These are phyloP conservation scores for Nyctibius grandis DNA, from an alignment of 2,797 vertebrate genomes.

Conservation along the genomic window DNA sequence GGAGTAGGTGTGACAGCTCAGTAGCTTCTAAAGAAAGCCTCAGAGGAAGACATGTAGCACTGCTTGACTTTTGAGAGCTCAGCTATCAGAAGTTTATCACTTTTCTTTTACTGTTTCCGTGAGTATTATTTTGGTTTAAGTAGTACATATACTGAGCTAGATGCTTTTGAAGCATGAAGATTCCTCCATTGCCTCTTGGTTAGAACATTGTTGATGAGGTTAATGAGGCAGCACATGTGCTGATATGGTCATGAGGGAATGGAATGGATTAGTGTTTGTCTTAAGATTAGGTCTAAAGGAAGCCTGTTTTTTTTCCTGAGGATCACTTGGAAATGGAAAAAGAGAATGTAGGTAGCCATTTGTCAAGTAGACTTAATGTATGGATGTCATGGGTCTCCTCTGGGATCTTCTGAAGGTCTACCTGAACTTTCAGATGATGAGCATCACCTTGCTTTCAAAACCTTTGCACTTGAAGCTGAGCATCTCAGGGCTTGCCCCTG, in stretches of 20 bases:
- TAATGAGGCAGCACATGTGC: neutral
- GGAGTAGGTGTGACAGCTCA: neutral
- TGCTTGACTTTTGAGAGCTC: neutral
- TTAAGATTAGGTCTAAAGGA: neutral
- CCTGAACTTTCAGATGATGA: neutral
- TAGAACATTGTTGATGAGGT: neutral
- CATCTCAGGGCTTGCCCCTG: neutral
- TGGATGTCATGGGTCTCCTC: neutral
- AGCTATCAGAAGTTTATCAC: neutral
- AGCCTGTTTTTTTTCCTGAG: neutral
- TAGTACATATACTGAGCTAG: neutral
- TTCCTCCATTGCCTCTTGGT: neutral
- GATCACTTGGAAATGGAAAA: neutral
- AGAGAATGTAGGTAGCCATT: neutral
- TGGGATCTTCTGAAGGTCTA: neutral
- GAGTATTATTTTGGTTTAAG: neutral
- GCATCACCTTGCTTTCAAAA: neutral
- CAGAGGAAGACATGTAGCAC: neutral
- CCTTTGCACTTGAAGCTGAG: neutral
- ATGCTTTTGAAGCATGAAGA: neutral
- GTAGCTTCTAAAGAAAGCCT: neutral
- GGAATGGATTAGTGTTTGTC: neutral
- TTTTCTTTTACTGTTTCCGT: neutral
- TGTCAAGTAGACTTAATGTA: neutral
- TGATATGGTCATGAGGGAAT: neutral